Evolutionary conservation across 2,888 invertebrate genomes (phyloP).

Genomic region (Diplolepis rosae): DNA sequence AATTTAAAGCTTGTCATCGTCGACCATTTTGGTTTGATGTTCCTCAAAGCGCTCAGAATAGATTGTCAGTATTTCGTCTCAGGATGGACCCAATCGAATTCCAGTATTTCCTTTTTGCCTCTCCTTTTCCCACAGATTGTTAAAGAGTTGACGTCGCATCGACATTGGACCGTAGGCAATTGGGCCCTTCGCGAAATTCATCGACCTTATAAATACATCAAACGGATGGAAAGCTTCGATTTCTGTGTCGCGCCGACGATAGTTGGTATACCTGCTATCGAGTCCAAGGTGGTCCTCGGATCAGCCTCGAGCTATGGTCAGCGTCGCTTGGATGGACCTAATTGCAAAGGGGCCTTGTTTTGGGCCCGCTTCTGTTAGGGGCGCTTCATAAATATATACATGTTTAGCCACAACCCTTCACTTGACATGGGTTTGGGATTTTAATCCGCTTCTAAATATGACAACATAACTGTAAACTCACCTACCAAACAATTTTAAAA

Average conservation of each 20-base stretch:
- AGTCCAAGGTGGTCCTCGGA: slow-evolving; percentile 54
- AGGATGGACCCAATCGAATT: slow-evolving; percentile 13
- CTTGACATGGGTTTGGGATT: not conserved
- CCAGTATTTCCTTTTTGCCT: slow-evolving; percentile 12
- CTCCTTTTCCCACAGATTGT: slow-evolving; percentile 22
- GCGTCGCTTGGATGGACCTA: slow-evolving; percentile 47
- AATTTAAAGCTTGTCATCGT: not conserved
- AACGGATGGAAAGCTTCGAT: slow-evolving; percentile 29
- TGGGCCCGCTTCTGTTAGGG: slow-evolving; percentile 21
- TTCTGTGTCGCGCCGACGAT: slow-evolving; percentile 33
- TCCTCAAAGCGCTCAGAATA: slow-evolving; percentile 22
- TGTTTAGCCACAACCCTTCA: not conserved
- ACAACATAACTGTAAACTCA: too few species aligned
- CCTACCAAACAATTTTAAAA: not conserved
- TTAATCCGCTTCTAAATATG: not conserved
- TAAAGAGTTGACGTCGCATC: not conserved
- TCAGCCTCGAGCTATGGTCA: slow-evolving; percentile 36
- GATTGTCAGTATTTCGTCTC: slow-evolving; percentile 24
- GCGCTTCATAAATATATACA: slow-evolving; percentile 30
- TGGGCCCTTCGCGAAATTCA: slow-evolving; percentile 26
- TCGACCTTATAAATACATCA: slow-evolving; percentile 29
- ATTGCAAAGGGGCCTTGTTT: slow-evolving; percentile 44
- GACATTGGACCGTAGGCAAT: slow-evolving; percentile 3
- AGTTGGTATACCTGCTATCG: slow-evolving; percentile 43
- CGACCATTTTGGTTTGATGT: slow-evolving; percentile 18